A percentile compares a stretch with the other conserved stretches of the same genome.
These are phyloP conservation scores for Hemichromis elongatus DNA, from an alignment of 2,113 vertebrate species.

Conservation along the genomic window DNA sequence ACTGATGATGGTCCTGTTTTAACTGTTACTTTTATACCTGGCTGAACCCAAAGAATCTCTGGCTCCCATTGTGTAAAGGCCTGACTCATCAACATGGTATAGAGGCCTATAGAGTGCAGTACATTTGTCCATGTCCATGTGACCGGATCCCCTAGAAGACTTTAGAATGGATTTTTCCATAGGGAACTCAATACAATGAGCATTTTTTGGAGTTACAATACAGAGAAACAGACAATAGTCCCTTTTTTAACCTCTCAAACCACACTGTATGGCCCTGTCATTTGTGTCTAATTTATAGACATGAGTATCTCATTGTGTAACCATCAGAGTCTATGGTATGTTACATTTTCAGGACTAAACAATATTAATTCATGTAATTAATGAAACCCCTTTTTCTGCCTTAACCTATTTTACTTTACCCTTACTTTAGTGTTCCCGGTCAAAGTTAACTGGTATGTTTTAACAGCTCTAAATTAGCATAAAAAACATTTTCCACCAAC, in stretches of 20 bases:
- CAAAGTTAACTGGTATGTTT: too few relatives aligned
- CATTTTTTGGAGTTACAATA: conserved; percentile 16
- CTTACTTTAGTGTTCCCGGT: too few relatives aligned
- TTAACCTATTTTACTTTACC: too few relatives aligned
- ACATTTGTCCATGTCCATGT: conserved; percentile 46
- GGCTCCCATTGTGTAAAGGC: conserved; percentile 53
- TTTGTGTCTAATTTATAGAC: neutral
- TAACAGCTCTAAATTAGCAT: too few relatives aligned
- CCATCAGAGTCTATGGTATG: neutral
- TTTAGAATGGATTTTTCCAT: conserved; percentile 58
- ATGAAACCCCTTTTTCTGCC: neutral
- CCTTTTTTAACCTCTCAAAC: neutral
- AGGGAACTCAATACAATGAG: conserved; percentile 24
- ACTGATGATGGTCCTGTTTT: conserved; percentile 38
- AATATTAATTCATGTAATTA: neutral
- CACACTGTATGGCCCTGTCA: neutral
- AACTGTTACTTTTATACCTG: conserved; percentile 66
- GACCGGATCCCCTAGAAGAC: conserved; percentile 48
- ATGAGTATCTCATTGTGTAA: neutral
- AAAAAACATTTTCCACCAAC: too few relatives aligned
- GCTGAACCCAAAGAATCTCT: conserved; percentile 45
- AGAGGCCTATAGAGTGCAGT: conserved; percentile 53
- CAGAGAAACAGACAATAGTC: conserved; percentile 15
- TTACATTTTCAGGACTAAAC: neutral
- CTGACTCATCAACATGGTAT: conserved; percentile 62